phyloP scores from a whole-genome alignment of 2,888 invertebrate species.

The Ormyrus thymus region DNA sequence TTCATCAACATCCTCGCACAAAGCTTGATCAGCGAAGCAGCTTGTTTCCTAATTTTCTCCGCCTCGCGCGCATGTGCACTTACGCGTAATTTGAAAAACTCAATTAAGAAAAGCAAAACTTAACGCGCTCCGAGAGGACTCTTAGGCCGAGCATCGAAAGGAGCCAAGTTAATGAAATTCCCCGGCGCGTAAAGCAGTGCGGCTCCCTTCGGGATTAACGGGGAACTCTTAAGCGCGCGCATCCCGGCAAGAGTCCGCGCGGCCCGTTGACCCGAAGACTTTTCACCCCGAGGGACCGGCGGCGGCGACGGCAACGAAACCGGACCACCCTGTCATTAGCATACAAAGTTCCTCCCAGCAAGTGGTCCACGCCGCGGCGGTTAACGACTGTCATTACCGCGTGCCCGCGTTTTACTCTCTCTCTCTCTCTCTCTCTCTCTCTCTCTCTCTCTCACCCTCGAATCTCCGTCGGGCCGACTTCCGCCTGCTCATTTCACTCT shows the following conservation, averaged over 20 bases:
- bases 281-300: constrained; percentile 58
- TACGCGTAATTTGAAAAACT: too few species aligned
- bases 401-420: constrained; percentile 6
- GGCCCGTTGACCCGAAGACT: constrained; percentile 64
- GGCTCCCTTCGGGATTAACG: not conserved
- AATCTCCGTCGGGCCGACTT: constrained; percentile 50
- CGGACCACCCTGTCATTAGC: constrained; percentile 67
- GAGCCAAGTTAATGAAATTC: constrained; percentile 34
- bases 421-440: not conserved
- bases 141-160: not conserved
- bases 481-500: constrained; percentile 61
- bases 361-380: too few species aligned
- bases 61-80: too few species aligned
- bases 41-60: too few species aligned
- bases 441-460: constrained; percentile 17
- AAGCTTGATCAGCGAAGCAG: too few species aligned
- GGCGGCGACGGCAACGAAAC: constrained; percentile 42
- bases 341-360: constrained; percentile 61
- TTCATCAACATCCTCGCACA: too few species aligned
- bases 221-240: not conserved
- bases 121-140: too few species aligned
- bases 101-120: too few species aligned
- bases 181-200: not conserved
- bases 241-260: not conserved
- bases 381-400: constrained; percentile 16